Base-by-base conservation (phyloP, 2,888 invertebrate species). In the Eilema caniola region DNA sequence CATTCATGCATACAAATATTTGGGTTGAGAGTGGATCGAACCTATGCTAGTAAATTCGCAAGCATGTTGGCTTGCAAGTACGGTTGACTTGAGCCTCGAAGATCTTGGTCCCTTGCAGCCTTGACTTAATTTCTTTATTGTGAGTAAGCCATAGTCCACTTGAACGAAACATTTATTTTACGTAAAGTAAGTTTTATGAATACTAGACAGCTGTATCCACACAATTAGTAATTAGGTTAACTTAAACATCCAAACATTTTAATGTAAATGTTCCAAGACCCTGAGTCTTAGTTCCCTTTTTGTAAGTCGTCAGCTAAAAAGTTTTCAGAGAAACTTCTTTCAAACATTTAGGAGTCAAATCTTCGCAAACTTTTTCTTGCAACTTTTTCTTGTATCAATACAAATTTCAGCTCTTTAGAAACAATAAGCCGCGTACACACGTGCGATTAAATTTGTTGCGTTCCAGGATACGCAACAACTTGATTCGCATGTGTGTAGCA, bases 351-450 rank as follows among this genome's bases (percentile, higher is more conserved):
- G 37, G 11, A 59, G 47, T 20, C 59, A 71, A 72, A 69, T 57
- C 60, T 61, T 57, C 10, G 41, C 60, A 69, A 75, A 72, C 72
- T 69, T 70, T 78, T 53, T 25, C 65, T 65, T 69, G 69, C 65
- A 71, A 74, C 75, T n/a, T n/a, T n/a, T n/a, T n/a, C n/a, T 75
- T 72, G 65, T 79, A 79, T 77, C 76, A 77, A 79, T 78, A 78
- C 65, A 78, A 69, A 31, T 75, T 72, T 33, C 56, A 61, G 47
- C 59, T 75, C 64, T 66, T 59, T 67, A 62, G n/a, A 31, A 62
- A 62, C 57, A 47, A n/a, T n/a, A n/a, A n/a, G n/a, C n/a, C n/a
- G n/a, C n/a, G n/a, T n/a, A n/a, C n/a, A n/a, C n/a, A n/a, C n/a
- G n/a, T n/a, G n/a, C n/a, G n/a, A n/a, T n/a, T n/a, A n/a, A n/a